phyloP scores from a whole-genome alignment of 2,113 vertebrate species.

The Clarias magur region DNA sequence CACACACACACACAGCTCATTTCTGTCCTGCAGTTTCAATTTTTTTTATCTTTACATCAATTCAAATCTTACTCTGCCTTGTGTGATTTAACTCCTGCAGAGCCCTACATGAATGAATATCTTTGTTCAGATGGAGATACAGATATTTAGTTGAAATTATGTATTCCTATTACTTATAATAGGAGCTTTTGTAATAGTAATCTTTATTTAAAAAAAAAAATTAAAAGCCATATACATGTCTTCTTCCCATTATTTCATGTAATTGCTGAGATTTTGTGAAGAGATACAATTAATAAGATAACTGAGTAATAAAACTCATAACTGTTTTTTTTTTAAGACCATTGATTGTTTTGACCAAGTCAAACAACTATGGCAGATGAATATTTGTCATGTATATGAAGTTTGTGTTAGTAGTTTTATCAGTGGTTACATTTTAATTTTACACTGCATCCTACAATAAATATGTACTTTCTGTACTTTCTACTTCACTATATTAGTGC shows the following conservation, averaged over 20 bases:
- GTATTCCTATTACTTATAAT: not conserved
- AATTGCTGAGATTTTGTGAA: not conserved
- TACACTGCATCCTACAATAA: no score
- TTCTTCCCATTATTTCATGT: not conserved
- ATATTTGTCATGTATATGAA: no score
- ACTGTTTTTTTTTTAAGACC: not conserved
- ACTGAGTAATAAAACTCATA: no score
- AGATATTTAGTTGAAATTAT: not conserved
- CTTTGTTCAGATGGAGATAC: not conserved
- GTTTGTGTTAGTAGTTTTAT: no score
- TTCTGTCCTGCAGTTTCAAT: not conserved
- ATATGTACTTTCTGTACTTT: no score
- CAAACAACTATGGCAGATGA: no score
- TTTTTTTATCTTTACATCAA: slow-evolving; percentile 1
- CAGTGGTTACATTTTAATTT: no score
- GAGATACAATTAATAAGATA: not conserved
- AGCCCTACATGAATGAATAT: not conserved
- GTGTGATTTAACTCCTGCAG: not conserved
- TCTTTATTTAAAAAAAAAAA: not conserved
- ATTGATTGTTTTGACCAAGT: no score
- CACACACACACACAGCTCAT: not conserved
- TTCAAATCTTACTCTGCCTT: not conserved
- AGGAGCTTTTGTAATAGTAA: not conserved
- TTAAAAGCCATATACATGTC: not conserved
- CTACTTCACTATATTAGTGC: no score